Percentiles rank a stretch among this genome's conserved stretches.
Evolutionary conservation across 1,140 invertebrate genomes (phyloP).

Genomic region (Drosophila ohnishii): DNA sequence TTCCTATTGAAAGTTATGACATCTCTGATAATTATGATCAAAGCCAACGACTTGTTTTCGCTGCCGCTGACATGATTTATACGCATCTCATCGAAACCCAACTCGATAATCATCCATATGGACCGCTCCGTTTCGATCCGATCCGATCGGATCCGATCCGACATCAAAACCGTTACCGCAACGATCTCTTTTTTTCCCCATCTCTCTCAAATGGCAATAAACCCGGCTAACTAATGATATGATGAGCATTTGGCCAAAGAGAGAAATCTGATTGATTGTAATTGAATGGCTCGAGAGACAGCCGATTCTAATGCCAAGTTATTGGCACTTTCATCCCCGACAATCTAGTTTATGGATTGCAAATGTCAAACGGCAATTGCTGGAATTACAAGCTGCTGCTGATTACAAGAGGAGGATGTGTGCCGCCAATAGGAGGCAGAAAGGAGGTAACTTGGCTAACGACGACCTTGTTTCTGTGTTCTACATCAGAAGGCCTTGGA

Average conservation of each 20-base stretch:
- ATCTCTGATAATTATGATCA: constrained; percentile 47
- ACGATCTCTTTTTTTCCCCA: constrained; percentile 17
- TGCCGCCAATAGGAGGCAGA: not conserved
- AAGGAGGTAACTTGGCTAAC: constrained; percentile 15
- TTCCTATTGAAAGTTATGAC: constrained; percentile 40
- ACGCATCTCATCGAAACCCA: constrained; percentile 18
- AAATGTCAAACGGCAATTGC: constrained; percentile 28
- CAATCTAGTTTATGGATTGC: constrained; percentile 37
- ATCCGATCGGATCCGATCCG: constrained; percentile 10
- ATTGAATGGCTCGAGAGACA: constrained; percentile 35
- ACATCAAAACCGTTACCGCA: constrained; percentile 52
- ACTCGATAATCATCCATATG: constrained; percentile 42
- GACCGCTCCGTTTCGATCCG: constrained; percentile 19
- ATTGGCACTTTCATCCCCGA: constrained; percentile 51
- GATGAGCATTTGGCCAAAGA: constrained; percentile 30
- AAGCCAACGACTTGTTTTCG: constrained; percentile 22
- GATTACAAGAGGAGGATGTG: constrained; percentile 24
- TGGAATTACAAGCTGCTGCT: constrained; percentile 13
- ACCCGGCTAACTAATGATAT: constrained; percentile 47
- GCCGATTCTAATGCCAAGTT: constrained; percentile 50
- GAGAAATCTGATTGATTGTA: constrained; percentile 67
- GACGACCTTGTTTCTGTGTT: constrained; percentile 10
- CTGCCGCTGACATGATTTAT: constrained; percentile 36
- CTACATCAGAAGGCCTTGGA: constrained; percentile 1
- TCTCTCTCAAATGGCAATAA: constrained; percentile 36